phyloP scores from a whole-genome alignment of 2,888 invertebrate species.

The Phyto melanocephala region DNA sequence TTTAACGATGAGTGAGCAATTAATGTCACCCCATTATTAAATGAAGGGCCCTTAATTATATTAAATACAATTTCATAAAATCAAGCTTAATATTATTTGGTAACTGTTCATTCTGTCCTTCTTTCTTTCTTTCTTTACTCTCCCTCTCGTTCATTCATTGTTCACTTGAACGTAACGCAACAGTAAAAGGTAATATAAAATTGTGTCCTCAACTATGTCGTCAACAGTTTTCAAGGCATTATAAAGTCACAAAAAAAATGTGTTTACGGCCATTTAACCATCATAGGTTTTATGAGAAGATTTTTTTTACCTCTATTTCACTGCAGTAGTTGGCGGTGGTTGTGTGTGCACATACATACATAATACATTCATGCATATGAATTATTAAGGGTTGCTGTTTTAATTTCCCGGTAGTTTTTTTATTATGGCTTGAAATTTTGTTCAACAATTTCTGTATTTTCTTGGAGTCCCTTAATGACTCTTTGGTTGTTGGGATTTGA shows the following conservation, averaged over 20 bases:
- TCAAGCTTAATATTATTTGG: slow-evolving; percentile 29
- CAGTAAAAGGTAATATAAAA: slow-evolving; percentile 43
- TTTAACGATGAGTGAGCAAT: slow-evolving; percentile 75
- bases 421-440: slow-evolving; percentile 32
- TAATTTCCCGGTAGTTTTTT: not conserved
- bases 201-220: slow-evolving; percentile 56
- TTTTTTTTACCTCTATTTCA: not conserved
- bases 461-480: slow-evolving; percentile 73
- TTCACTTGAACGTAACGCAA: not conserved
- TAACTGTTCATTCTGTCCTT: too few relatives aligned
- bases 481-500: slow-evolving; percentile 69
- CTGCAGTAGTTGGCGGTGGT: not conserved
- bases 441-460: slow-evolving; percentile 30
- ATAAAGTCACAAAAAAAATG: slow-evolving; percentile 67
- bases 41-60: slow-evolving; percentile 79
- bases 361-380: too few relatives aligned
- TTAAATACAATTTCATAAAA: slow-evolving; percentile 75
- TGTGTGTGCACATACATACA: too few relatives aligned
- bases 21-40: slow-evolving; percentile 79
- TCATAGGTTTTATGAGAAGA: slow-evolving; percentile 28
- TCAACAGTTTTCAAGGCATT: slow-evolving; percentile 61
- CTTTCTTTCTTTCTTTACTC: too few relatives aligned
- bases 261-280: slow-evolving; percentile 66
- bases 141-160: too few relatives aligned
- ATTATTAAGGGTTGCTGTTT: slow-evolving; percentile 52